A percentile compares a stretch with the other conserved stretches of the same genome.
Evolutionary conservation across 2,797 vertebrate species (phyloP).

Genomic region (Enteromius treurensis): DNA sequence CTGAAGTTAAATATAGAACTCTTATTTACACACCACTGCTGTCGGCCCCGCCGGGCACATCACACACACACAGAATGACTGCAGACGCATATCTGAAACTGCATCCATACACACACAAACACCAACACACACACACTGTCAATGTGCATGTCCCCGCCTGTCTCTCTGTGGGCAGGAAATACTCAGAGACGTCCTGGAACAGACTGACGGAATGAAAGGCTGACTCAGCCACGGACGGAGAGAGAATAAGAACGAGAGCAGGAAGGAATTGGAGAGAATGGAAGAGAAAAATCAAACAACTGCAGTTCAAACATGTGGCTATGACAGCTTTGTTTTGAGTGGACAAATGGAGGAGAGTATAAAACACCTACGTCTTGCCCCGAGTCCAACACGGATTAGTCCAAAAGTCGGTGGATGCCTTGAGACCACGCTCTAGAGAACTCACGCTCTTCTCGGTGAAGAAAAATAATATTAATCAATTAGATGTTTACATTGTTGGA

Average conservation of each 20-base stretch:
- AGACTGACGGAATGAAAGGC: slow-evolving; percentile 30
- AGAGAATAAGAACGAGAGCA: slow-evolving; percentile 2
- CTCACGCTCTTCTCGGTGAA: too few species aligned
- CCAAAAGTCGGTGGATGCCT: not conserved
- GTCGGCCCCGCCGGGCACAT: slow-evolving; percentile 41
- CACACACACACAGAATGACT: slow-evolving; percentile 32
- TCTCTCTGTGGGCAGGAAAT: slow-evolving; percentile 40
- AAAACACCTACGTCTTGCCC: not conserved
- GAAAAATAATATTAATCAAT: not conserved
- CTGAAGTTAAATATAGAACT: slow-evolving; percentile 58
- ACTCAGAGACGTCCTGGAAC: slow-evolving; percentile 23
- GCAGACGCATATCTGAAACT: slow-evolving; percentile 24
- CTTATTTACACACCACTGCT: slow-evolving; percentile 59
- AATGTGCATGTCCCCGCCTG: slow-evolving; percentile 4
- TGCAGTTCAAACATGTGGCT: slow-evolving; percentile 24
- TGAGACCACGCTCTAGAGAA: not conserved
- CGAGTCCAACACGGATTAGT: not conserved
- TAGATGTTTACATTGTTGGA: not conserved
- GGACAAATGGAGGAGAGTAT: not conserved
- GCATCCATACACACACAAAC: slow-evolving; percentile 43
- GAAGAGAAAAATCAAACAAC: slow-evolving; percentile 16
- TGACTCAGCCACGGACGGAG: slow-evolving; percentile 15
- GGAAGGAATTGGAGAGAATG: slow-evolving; percentile 6
- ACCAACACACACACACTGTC: slow-evolving; percentile 33
- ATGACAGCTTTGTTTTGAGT: slow-evolving; percentile 5